phyloP scores from a whole-genome alignment of 2,113 vertebrate species.

The Semnopithecus entellus region DNA sequence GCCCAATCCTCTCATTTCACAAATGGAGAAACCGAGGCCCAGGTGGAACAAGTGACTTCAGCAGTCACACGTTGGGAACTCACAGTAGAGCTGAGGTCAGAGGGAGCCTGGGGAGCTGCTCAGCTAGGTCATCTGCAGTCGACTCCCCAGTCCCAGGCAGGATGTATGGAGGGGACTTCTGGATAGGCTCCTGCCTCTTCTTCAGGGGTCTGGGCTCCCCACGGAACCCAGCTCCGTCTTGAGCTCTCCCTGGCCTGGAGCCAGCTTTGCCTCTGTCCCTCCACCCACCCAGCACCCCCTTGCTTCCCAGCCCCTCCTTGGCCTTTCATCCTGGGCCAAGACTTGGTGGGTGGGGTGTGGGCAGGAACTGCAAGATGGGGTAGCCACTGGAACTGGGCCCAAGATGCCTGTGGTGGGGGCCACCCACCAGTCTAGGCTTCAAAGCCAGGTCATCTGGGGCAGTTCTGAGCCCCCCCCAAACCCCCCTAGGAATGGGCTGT shows the following conservation, averaged over 20 bases:
- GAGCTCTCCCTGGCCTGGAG: neutral
- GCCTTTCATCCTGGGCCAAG: slow-evolving; percentile 64
- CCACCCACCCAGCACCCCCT: neutral
- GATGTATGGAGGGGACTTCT: neutral
- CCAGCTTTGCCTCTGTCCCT: neutral
- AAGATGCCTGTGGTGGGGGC: neutral
- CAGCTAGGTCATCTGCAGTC: neutral
- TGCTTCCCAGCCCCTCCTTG: neutral
- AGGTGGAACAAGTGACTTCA: neutral
- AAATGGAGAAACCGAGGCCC: neutral
- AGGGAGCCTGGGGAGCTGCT: fast-evolving
- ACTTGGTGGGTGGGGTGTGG: neutral
- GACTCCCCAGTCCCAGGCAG: fast-evolving
- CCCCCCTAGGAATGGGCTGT: neutral
- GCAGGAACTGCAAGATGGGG: neutral
- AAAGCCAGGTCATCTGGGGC: neutral
- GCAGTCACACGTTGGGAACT: neutral
- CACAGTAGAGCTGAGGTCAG: neutral
- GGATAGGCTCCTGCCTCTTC: neutral
- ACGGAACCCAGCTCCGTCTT: neutral
- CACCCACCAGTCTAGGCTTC: slow-evolving; percentile 38
- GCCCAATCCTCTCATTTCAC: neutral
- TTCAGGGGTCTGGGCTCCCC: neutral
- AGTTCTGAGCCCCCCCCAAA: neutral
- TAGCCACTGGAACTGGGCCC: neutral